Evolutionary conservation across 2,113 vertebrate species (phyloP), one percentile per base, ranked within the genome.

Genomic region (Hiodon alosoides): DNA sequence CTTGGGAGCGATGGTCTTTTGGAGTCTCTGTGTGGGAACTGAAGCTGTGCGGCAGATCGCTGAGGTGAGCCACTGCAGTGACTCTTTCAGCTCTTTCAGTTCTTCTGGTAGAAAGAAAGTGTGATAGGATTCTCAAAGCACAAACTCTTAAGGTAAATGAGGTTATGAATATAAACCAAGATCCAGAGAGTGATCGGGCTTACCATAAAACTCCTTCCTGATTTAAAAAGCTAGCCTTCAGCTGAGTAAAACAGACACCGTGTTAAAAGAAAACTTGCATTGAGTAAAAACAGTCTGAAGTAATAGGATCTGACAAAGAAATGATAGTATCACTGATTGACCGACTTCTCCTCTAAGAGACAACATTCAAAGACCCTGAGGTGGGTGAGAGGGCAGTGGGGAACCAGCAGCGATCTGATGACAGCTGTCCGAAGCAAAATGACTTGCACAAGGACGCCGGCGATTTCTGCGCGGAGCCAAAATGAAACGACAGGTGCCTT

Each of bases 391-490:
- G 14, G 57, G 13, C 3, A 55, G 17, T 70, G n/a, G 13, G 53
- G 17, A 66, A 17, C 7, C 5, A 11, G 9, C 59, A 10, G 59
- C 52, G 13, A 58, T 55, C 62, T 14, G 13, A 55, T 55, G 16
- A 47, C 16, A 31, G 48, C 73, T 4, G 17, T 10, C 58, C 5
- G 51, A 74, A 48, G 52, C 31, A 62, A 5, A 65, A 16, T 58
- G 7, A n/a, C 6, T n/a, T 51, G 16, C 16, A 4, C 3, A 6
- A 17, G n/a, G 65, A 31, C 53, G 3, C 5, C 50, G 50, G n/a
- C 17, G 16, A 62, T 54, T 73, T 73, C 51, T n/a, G 16, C 50
- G 54, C 58, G 52, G 46, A 75, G n/a, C 46, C 47, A 50, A n/a
- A 60, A 17, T 60, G 8, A 58, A 75, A 75, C 61, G 3, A 31